Percentiles rank a stretch among this genome's conserved stretches.
phyloP scores from a whole-genome alignment of 2,797 vertebrate genomes.

The Garrulus glandarius region DNA sequence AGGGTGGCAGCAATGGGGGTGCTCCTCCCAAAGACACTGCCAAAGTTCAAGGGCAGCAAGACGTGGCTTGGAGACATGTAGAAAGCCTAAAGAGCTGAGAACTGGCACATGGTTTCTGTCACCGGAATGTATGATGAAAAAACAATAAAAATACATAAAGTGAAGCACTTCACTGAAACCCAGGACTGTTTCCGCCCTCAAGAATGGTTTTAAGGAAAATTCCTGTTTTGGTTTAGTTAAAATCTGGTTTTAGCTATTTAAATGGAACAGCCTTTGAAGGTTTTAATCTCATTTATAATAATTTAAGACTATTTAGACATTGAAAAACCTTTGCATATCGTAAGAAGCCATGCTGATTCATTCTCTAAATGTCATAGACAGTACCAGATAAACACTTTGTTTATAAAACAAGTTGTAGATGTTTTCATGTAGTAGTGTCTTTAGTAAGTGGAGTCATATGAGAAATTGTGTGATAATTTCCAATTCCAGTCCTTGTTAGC shows the following conservation, averaged over 20 bases:
- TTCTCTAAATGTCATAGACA: neutral
- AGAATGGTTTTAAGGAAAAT: neutral
- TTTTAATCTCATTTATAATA: neutral
- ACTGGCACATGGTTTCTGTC: neutral
- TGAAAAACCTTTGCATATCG: neutral
- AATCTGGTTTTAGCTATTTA: neutral
- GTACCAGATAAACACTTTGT: neutral
- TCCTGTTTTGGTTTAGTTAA: neutral
- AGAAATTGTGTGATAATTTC: neutral
- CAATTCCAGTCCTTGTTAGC: neutral
- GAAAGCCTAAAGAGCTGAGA: neutral
- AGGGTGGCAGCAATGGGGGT: neutral
- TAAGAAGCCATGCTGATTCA: neutral
- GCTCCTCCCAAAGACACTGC: neutral
- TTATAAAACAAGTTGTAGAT: neutral
- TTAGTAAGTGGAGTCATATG: neutral
- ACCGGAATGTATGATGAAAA: neutral
- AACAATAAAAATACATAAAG: neutral
- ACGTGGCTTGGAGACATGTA: fast-evolving
- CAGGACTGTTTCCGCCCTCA: fast-evolving
- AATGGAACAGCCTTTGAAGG: neutral
- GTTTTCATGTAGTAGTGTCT: neutral
- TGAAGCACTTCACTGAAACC: neutral
- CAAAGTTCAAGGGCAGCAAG: neutral
- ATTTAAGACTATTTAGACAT: neutral